Evolutionary conservation across 2,797 vertebrate species (phyloP), one percentile per base, ranked within the genome.

Genomic region (Spondyliosoma cantharus): DNA sequence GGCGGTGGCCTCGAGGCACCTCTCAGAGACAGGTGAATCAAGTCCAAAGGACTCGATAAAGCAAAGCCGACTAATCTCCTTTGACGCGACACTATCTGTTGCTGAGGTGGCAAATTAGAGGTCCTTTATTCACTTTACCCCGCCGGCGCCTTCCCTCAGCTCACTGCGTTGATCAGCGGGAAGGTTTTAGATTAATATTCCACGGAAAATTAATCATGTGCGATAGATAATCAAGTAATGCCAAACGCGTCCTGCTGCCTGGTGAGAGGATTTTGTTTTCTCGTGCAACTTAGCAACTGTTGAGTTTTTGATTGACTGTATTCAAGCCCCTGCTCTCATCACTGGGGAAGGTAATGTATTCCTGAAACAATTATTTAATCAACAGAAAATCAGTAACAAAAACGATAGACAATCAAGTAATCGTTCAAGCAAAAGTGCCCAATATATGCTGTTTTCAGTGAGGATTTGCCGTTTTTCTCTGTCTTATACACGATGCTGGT

Each of bases 21-120:
- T 13, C 76, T 82, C 69, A 78, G 37, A 87, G 71, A 84, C 85
- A 89, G 81, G 86, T 89, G 88, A 91, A 84, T 78, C 60, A 70
- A 76, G 67, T 87, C 83, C 76, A 76, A 57, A 2, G 77, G 87
- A 86, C 79, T 83, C 76, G 62, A 67, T 84, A 82, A 87, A 90
- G 66, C 73, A 71, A 86, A 79, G 70, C 82, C 58, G 32, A 43
- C 80, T 92, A 91, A 92, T 90, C 89, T 86, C 53, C 73, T 88
- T 71, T 89, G 77, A 82, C 84, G 74, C 61, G 24, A 50, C 80
- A 71, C 59, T 71, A 43, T 80, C 80, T 73, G 85, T 73, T 82
- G 82, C 85, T 91, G 79, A 83, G 71, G 42, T 66, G 82, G 89
- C 80, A 83, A 80, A 85, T 82, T 71, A 69, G 48, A 73, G 56